Conservation (phyloP, 2,888 invertebrate genomes). For the Operophtera brumata region DNA sequence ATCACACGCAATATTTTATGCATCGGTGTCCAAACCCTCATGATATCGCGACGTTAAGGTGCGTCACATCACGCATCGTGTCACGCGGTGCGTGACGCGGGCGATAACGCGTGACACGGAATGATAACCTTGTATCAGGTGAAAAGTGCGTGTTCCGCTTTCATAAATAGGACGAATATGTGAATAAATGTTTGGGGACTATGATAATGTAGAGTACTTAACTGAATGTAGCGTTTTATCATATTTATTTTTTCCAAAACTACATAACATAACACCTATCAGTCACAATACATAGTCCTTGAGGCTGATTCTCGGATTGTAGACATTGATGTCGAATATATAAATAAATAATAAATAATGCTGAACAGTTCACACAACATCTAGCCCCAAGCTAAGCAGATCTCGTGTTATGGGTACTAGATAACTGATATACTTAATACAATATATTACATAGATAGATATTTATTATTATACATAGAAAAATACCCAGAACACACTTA, state of each 20-base stretch:
- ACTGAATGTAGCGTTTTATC: neutral
- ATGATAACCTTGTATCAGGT: conserved; percentile 20
- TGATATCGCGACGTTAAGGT: conserved; percentile 2
- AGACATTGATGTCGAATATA: too few relatives aligned
- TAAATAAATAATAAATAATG: too few relatives aligned
- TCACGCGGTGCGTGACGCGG: conserved; percentile 34
- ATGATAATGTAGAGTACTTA: neutral
- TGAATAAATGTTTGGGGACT: neutral
- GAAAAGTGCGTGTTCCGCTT: conserved; percentile 22
- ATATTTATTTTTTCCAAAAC: neutral
- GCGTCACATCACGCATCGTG: conserved; percentile 38
- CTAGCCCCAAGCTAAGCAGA: too few relatives aligned
- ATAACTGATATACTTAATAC: too few relatives aligned
- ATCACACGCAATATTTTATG: conserved; percentile 9
- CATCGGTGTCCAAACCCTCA: conserved; percentile 3
- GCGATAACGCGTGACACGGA: conserved; percentile 16
- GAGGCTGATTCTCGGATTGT: too few relatives aligned
- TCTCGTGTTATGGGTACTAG: too few relatives aligned
- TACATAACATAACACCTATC: too few relatives aligned
- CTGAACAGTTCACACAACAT: too few relatives aligned
- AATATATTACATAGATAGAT: too few relatives aligned
- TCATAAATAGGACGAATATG: conserved; percentile 9
- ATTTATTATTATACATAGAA: too few relatives aligned
- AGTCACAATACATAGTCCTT: too few relatives aligned
- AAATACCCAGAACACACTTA: too few relatives aligned